These are phyloP conservation scores for Agrilus planipennis DNA, from an alignment of 1,140 invertebrate genomes.

Conservation along the genomic window DNA sequence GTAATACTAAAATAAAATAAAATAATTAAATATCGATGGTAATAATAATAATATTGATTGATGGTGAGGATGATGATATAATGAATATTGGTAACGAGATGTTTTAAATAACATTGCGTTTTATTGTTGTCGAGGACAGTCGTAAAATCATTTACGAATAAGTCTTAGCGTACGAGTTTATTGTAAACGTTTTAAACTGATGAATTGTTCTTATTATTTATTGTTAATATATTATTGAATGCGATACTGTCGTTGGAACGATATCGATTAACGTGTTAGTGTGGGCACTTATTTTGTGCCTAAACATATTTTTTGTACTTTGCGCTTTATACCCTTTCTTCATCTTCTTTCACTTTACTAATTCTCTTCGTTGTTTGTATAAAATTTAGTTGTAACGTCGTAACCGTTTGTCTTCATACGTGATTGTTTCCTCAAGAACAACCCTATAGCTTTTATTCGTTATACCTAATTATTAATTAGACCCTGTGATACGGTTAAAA, in stretches of 20 bases:
- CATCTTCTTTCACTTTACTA: too few species aligned
- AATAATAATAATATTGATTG: slow-evolving; percentile 12
- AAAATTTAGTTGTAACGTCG: too few species aligned
- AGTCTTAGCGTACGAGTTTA: slow-evolving; percentile 25
- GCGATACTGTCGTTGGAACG: slow-evolving; percentile 8
- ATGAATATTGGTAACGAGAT: slow-evolving; percentile 4
- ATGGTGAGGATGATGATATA: slow-evolving; percentile 6
- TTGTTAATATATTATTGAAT: neutral
- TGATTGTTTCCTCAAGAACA: too few species aligned
- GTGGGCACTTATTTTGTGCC: slow-evolving; percentile 22
- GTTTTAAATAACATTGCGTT: slow-evolving; percentile 2
- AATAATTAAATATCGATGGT: too few species aligned
- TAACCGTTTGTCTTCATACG: too few species aligned
- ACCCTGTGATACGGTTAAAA: slow-evolving; percentile 26
- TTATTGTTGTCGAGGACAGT: slow-evolving; percentile 12
- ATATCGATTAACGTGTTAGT: slow-evolving; percentile 15
- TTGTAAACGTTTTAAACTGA: slow-evolving; percentile 9
- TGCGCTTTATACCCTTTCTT: too few species aligned
- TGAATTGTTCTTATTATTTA: slow-evolving; percentile 2
- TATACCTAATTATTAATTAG: slow-evolving; percentile 7
- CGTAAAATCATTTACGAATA: slow-evolving; percentile 15
- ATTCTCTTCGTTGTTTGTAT: too few species aligned
- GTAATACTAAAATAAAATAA: too few species aligned
- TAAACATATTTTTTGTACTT: too few species aligned
- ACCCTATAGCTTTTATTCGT: neutral